phyloP scores from a whole-genome alignment of 2,797 vertebrate genomes.

The Crocidura indochinensis region DNA sequence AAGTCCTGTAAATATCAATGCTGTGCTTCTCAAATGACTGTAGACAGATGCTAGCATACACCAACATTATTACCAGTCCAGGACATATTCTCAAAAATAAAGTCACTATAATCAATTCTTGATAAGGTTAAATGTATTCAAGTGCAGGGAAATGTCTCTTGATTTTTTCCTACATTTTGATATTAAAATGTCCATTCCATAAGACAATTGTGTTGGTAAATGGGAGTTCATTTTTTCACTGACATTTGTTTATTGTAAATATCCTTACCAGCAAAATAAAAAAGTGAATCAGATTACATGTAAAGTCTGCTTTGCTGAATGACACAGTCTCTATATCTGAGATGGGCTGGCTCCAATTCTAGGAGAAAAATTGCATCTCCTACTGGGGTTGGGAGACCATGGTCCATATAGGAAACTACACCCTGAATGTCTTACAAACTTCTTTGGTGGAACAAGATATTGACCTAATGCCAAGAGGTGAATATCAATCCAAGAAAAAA shows the following conservation, averaged over 20 bases:
- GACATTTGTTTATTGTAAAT: constrained; percentile 51
- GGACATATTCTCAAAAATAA: constrained; percentile 35
- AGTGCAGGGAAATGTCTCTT: constrained; percentile 4
- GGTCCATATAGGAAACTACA: background rate
- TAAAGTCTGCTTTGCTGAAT: background rate
- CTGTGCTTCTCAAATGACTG: constrained; percentile 24
- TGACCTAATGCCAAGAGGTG: background rate
- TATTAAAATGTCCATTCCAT: constrained; percentile 44
- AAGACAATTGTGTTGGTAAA: constrained; percentile 40
- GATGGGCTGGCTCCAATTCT: constrained; percentile 4
- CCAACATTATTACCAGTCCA: background rate
- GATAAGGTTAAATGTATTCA: constrained; percentile 34
- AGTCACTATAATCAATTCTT: constrained; percentile 2
- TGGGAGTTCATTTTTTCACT: background rate
- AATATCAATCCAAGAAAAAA: background rate
- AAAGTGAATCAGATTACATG: constrained; percentile 31
- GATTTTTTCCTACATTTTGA: background rate
- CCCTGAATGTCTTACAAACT: background rate
- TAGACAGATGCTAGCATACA: background rate
- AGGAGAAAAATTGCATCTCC: background rate
- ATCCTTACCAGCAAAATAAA: constrained; percentile 20
- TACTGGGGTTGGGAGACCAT: too few relatives aligned
- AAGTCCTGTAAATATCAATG: background rate
- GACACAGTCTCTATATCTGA: background rate
- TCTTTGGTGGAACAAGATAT: background rate